Conservation (phyloP, 1,140 invertebrate species). For the Nebria ingens region DNA sequence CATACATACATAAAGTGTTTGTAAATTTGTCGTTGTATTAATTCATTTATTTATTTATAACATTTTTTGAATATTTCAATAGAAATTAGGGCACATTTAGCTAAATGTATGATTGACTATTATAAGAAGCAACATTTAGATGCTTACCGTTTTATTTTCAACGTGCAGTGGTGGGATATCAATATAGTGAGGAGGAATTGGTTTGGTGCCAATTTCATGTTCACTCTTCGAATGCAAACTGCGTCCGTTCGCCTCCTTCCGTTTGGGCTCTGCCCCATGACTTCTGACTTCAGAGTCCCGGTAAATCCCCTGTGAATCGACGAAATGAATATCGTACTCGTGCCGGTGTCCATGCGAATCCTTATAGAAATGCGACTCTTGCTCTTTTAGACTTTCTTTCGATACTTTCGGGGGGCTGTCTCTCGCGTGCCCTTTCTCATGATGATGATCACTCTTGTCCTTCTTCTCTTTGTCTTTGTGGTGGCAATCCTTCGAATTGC, state of each 20-base stretch:
- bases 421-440: conserved; percentile 14
- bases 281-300: conserved; percentile 29
- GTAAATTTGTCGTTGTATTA: too few relatives aligned
- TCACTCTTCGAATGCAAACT: conserved; percentile 16
- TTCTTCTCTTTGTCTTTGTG: conserved; percentile 1
- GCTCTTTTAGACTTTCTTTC: conserved; percentile 10
- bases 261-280: conserved; percentile 15
- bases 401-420: background rate
- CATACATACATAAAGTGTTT: too few relatives aligned
- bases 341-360: conserved; percentile 30
- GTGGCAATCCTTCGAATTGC: conserved; percentile 15
- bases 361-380: conserved; percentile 26
- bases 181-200: conserved; percentile 28
- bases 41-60: too few relatives aligned
- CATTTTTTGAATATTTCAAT: too few relatives aligned
- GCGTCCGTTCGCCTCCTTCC: conserved; percentile 14
- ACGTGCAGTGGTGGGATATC: conserved; percentile 23
- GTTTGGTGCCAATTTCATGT: background rate
- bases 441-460: conserved; percentile 11
- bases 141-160: conserved; percentile 25
- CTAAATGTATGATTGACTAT: too few relatives aligned
- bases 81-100: too few relatives aligned
- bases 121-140: background rate
- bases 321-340: conserved; percentile 30
- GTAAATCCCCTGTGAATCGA: conserved; percentile 30